phyloP scores from a whole-genome alignment of 2,797 vertebrate species.

The Leptatherina wallacei region DNA sequence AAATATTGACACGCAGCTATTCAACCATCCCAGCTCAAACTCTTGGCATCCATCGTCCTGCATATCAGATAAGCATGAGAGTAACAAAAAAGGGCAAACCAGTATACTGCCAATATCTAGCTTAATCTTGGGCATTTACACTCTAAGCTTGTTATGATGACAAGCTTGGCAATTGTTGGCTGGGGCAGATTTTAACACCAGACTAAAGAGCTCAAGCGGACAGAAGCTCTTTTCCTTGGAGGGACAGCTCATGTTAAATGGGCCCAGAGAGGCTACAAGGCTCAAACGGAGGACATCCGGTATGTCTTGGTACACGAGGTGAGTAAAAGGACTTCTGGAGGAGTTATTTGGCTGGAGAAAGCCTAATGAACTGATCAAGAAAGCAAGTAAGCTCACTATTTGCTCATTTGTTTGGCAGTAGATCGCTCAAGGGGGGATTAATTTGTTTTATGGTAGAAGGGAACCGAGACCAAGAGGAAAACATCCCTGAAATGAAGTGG shows the following conservation, averaged over 20 bases:
- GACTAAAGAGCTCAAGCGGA: constrained; percentile 62
- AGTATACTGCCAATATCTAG: constrained; percentile 58
- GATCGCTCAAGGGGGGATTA: constrained; percentile 45
- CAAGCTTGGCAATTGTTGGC: constrained; percentile 60
- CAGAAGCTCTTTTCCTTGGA: constrained; percentile 44
- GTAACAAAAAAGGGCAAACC: constrained; percentile 52
- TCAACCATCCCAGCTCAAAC: constrained; percentile 44
- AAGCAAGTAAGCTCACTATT: constrained; percentile 55
- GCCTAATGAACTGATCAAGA: constrained; percentile 54
- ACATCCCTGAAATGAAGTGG: constrained; percentile 35
- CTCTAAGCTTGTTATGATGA: constrained; percentile 67
- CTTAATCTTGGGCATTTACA: constrained; percentile 66
- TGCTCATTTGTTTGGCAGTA: constrained; percentile 64
- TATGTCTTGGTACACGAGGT: constrained; percentile 19
- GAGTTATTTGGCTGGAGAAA: constrained; percentile 43
- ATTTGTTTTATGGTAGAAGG: constrained; percentile 48
- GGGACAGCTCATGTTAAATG: constrained; percentile 42
- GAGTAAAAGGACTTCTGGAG: constrained; percentile 35
- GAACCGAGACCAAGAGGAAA: constrained; percentile 47
- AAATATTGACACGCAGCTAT: constrained; percentile 62
- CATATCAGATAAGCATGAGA: constrained; percentile 55
- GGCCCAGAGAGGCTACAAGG: constrained; percentile 18
- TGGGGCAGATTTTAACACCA: constrained; percentile 60
- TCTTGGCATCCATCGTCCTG: constrained; percentile 44
- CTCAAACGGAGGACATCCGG: constrained; percentile 33